Percentiles rank a stretch among this genome's conserved stretches.
phyloP scores from a whole-genome alignment of 2,888 invertebrate species.

The Melanostoma scalare region DNA sequence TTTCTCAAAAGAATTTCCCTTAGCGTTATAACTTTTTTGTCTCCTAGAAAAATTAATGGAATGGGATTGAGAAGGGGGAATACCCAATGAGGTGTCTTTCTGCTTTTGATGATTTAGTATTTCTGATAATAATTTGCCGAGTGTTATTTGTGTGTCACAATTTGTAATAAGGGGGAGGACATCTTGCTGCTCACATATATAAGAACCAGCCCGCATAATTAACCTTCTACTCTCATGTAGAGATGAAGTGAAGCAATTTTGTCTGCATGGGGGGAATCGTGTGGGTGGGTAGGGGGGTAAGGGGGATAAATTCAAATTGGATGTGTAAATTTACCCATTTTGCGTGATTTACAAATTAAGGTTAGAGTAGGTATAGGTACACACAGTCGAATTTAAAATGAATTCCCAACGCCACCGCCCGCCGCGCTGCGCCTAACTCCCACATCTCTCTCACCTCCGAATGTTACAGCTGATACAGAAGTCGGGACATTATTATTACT shows the following conservation, averaged over 20 bases:
- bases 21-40: not conserved
- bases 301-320: slow-evolving; percentile 43
- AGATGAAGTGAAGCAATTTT: slow-evolving; percentile 54
- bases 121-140: slow-evolving; percentile 60
- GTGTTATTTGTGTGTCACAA: slow-evolving; percentile 54
- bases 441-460: too few species aligned
- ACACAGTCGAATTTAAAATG: slow-evolving; percentile 53
- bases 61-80: not conserved
- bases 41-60: not conserved
- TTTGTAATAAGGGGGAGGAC: slow-evolving; percentile 9
- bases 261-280: not conserved
- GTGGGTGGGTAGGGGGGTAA: not conserved
- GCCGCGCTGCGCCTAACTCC: not conserved
- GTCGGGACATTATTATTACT: too few species aligned
- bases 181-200: not conserved
- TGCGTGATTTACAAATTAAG: slow-evolving; percentile 72
- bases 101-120: slow-evolving; percentile 58
- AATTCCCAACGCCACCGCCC: slow-evolving; percentile 26
- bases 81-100: slow-evolving; percentile 51
- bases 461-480: too few species aligned
- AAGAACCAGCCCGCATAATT: slow-evolving; percentile 13
- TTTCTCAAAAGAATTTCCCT: slow-evolving; percentile 8
- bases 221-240: slow-evolving; percentile 12
- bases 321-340: slow-evolving; percentile 64
- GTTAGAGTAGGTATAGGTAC: slow-evolving; percentile 4